Evolutionary conservation across 2,113 vertebrate species (phyloP), one percentile per base, ranked within the genome.

Genomic region (Xyliphius kryptos): DNA sequence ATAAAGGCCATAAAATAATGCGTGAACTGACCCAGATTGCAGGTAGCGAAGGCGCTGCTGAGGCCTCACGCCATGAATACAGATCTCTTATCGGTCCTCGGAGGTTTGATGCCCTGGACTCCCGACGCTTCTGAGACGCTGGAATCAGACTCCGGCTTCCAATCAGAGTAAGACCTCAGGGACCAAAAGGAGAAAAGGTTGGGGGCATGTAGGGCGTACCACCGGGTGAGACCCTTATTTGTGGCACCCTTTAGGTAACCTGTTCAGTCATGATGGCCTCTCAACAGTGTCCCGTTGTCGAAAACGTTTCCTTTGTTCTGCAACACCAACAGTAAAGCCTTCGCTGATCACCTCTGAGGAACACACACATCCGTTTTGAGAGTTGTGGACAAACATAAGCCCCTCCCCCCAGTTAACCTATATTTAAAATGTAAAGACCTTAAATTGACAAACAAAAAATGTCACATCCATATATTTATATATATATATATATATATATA

Each of bases 11-110:
- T 81, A 81, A 84, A 87, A 86, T 84, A 84, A 84, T 85, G 76
- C 81, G 79, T 81, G 81, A 86, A 81, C 72, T 84, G 85, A 86
- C 85, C 83, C 78, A 87, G 78, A 86, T 88, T 84, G 80, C 80
- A 83, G 80, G 82, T 81, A 85, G 79, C 77, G 63, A 75, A 81
- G 81, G 77, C 77, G 74, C 81, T 80, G 76, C 69, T 49, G 80
- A 82, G 82, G 80, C 77, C 70, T 60, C 60, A 26, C 46, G 69
- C 77, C 73, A 73, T 71, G 82, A 86, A 85, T 83, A 79, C 78
- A 75, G 80, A 83, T 83, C 51, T 75, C 77, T 67, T 79, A 79
- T 83, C 81, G 76, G 69, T 80, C 69, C 74, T 66, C 60, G 68
- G 78, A 76, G 81, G 80, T 74, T 76, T 68, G 48, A 41, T 72